Evolutionary conservation across 2,113 vertebrate species (phyloP).

Genomic region (Tetrao urogallus): DNA sequence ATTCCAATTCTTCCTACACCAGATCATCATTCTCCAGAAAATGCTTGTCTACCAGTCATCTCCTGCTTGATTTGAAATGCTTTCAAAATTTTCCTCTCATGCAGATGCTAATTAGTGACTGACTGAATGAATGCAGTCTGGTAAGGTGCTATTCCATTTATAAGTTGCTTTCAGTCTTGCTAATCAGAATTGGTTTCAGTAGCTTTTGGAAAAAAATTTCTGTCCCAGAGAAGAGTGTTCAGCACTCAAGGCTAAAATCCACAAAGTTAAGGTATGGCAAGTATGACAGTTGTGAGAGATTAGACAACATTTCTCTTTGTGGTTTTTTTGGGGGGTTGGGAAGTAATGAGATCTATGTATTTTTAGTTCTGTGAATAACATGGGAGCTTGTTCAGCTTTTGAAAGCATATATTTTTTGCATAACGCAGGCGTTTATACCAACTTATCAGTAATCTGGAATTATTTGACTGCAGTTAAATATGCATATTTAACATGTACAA

Average conservation of each 20-base stretch:
- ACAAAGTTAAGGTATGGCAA: not conserved
- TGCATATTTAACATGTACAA: not conserved
- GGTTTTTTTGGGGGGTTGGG: not conserved
- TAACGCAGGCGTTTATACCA: slow-evolving; percentile 3
- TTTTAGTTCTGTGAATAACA: not conserved
- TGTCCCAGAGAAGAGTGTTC: not conserved
- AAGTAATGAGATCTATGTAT: slow-evolving; percentile 4
- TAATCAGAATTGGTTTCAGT: not conserved
- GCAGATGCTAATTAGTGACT: not conserved
- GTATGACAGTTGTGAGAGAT: not conserved
- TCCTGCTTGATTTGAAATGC: not conserved
- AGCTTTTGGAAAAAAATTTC: not conserved
- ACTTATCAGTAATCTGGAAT: slow-evolving; percentile 4
- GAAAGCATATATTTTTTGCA: slow-evolving; percentile 4
- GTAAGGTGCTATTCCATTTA: not conserved
- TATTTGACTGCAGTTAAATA: not conserved
- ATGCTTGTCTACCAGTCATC: not conserved
- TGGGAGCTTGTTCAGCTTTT: slow-evolving; percentile 5
- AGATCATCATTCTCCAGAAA: slow-evolving; percentile 20
- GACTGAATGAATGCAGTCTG: not conserved
- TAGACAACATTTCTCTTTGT: not conserved
- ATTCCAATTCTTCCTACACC: slow-evolving; percentile 22
- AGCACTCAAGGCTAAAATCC: not conserved
- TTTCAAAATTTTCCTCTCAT: not conserved
- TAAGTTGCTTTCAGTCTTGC: slow-evolving; percentile 27